Evolutionary conservation across 2,113 vertebrate species (phyloP).

Genomic region (Pyrgilauda ruficollis): DNA sequence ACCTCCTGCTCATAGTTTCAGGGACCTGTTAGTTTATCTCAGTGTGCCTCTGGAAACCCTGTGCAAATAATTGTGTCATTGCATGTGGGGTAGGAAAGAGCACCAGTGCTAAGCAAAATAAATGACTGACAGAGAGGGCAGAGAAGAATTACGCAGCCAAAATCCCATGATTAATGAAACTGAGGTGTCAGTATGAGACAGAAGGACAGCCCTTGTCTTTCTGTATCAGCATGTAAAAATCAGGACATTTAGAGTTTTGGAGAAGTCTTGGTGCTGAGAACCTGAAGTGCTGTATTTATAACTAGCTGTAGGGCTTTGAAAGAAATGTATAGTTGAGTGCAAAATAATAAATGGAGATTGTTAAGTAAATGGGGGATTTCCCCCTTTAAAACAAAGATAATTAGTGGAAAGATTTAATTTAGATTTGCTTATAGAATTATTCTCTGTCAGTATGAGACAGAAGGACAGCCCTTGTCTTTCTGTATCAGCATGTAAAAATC

Average conservation of each 20-base stretch:
- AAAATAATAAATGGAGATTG: background rate
- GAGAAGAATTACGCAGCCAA: background rate
- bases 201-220: background rate
- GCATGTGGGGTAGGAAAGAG: background rate
- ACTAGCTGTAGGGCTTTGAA: background rate
- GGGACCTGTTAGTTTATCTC: background rate
- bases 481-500: background rate
- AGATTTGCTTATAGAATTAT: background rate
- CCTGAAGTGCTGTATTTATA: background rate
- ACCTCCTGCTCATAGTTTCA: background rate
- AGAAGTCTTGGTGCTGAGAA: background rate
- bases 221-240: background rate
- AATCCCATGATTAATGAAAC: background rate
- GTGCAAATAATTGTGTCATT: constrained; percentile 5
- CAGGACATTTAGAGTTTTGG: background rate
- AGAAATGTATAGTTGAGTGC: background rate
- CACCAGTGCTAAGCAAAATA: background rate
- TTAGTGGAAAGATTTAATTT: background rate
- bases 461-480: background rate
- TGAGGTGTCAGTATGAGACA: background rate
- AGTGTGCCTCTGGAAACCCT: background rate
- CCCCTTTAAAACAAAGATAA: background rate
- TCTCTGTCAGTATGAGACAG: background rate
- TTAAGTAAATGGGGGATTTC: background rate
- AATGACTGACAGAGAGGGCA: background rate